phyloP scores from a whole-genome alignment of 2,888 invertebrate species.

The Eupeodes latifasciatus region DNA sequence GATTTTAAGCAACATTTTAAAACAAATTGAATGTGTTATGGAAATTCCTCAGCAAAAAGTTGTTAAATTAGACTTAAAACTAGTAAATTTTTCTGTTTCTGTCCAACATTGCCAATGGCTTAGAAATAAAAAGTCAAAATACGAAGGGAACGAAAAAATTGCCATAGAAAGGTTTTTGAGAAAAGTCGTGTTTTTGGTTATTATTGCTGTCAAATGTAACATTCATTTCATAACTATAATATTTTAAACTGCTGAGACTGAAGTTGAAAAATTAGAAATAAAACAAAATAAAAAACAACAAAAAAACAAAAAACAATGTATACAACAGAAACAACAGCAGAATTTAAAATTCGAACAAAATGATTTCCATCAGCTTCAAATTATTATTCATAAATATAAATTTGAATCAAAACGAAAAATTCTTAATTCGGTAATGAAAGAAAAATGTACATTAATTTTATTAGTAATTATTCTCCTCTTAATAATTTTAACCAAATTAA shows the following conservation, averaged over 20 bases:
- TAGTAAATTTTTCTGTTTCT: slow-evolving; percentile 11
- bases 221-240: slow-evolving; percentile 5
- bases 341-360: slow-evolving; percentile 1
- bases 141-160: not conserved
- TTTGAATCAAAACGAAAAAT: slow-evolving; percentile 6
- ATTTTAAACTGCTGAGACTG: slow-evolving; percentile 35
- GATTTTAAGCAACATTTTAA: not conserved
- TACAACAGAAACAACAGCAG: slow-evolving; percentile 14
- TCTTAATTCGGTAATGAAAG: slow-evolving; percentile 62
- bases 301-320: slow-evolving; percentile 18
- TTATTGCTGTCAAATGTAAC: not conserved
- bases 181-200: slow-evolving; percentile 4
- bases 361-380: slow-evolving; percentile 12
- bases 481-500: slow-evolving; percentile 39
- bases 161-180: slow-evolving; percentile 27
- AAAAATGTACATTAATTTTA: slow-evolving; percentile 50
- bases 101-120: slow-evolving; percentile 25
- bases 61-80: slow-evolving; percentile 5
- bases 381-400: not conserved
- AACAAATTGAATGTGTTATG: slow-evolving; percentile 9
- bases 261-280: slow-evolving; percentile 3
- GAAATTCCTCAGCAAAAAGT: slow-evolving; percentile 23
- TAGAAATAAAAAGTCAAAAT: not conserved
- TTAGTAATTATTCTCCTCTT: slow-evolving; percentile 48
- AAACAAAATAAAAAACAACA: not conserved